phyloP scores from a whole-genome alignment of 2,113 vertebrate genomes.

The Chunga burmeisteri region DNA sequence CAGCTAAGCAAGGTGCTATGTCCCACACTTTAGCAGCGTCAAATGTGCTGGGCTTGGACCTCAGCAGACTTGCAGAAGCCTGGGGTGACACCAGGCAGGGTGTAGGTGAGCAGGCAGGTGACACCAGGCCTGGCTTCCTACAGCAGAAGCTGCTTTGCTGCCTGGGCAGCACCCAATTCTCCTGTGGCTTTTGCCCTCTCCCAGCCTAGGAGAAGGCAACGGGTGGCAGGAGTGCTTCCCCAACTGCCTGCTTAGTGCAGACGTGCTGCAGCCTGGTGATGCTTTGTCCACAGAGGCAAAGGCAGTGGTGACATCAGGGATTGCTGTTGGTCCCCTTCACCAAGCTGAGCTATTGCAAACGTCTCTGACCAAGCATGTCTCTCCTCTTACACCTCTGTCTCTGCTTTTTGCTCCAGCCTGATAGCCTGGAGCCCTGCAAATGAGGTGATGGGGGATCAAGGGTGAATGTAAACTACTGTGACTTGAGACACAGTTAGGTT shows the following conservation, averaged over 20 bases:
- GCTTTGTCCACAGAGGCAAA: background rate
- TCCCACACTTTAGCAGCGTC: background rate
- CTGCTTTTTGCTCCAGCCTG: background rate
- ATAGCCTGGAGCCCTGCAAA: background rate
- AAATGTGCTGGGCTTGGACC: background rate
- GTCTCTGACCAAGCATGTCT: background rate
- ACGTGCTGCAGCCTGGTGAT: background rate
- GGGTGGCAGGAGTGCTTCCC: background rate
- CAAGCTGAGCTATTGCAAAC: background rate
- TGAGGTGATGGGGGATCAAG: fast-evolving
- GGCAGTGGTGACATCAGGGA: background rate
- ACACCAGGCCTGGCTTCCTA: background rate
- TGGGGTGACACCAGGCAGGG: background rate
- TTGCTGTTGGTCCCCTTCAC: background rate
- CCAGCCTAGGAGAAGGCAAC: background rate
- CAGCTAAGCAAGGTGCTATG: background rate
- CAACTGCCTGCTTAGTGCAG: fast-evolving
- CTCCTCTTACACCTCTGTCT: background rate
- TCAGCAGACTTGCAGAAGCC: background rate
- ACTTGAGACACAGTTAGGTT: background rate
- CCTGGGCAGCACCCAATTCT: background rate
- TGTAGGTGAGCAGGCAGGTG: background rate
- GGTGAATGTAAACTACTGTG: background rate
- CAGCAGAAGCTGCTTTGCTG: background rate
- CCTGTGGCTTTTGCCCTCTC: background rate